Conservation (phyloP, 2,888 invertebrate species). For the Auanema freiburgensis region DNA sequence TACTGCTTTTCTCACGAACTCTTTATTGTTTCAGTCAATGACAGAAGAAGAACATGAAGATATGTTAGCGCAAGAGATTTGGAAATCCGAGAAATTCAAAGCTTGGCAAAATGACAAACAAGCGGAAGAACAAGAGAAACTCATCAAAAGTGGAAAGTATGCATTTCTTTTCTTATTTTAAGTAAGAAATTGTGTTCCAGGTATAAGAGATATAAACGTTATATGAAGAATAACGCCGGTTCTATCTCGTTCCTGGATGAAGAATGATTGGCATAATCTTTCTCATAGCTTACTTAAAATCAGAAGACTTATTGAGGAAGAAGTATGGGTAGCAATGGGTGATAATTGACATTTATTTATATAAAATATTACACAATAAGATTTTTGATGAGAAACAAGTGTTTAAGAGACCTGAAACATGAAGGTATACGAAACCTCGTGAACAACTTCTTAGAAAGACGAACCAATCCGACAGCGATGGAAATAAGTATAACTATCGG, state of each 20-base stretch:
- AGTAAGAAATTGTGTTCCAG: conserved; percentile 1
- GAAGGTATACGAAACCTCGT: too few relatives aligned
- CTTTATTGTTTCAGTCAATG: conserved; percentile 65
- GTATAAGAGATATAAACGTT: conserved; percentile 85
- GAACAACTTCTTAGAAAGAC: too few relatives aligned
- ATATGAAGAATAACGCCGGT: conserved; percentile 85
- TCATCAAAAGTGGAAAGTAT: conserved; percentile 77
- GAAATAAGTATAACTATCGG: too few relatives aligned
- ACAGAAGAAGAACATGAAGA: conserved; percentile 78
- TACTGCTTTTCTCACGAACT: not conserved
- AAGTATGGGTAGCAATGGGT: too few relatives aligned
- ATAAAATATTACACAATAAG: too few relatives aligned
- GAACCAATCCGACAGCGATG: too few relatives aligned
- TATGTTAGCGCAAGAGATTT: conserved; percentile 77
- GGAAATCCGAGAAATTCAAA: conserved; percentile 80
- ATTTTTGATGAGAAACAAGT: too few relatives aligned
- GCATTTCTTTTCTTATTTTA: not conserved
- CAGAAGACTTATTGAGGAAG: too few relatives aligned
- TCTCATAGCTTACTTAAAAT: too few relatives aligned
- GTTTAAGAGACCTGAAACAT: too few relatives aligned
- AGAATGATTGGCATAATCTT: conserved; percentile 23
- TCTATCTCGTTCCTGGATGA: conserved; percentile 81
- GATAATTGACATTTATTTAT: too few relatives aligned
- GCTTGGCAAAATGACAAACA: conserved; percentile 80
- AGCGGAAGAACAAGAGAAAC: conserved; percentile 80